A percentile compares a stretch with the other conserved stretches of the same genome.
Evolutionary conservation across 2,113 vertebrate genomes (phyloP).

Genomic region (Barbus barbus): DNA sequence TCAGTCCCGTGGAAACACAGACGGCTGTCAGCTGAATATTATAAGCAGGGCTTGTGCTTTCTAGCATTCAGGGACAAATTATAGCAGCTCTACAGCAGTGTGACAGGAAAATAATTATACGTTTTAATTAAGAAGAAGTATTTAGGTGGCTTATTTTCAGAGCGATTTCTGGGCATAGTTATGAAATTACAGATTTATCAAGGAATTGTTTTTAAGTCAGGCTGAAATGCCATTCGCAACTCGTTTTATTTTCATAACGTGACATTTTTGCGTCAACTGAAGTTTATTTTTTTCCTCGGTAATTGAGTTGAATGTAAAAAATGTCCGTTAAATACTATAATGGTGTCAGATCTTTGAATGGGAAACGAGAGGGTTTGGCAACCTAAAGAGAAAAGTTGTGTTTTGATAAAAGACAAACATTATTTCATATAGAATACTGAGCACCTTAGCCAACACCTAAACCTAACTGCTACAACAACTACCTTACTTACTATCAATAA

Average conservation of each 20-base stretch:
- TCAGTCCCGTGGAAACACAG: slow-evolving; percentile 10
- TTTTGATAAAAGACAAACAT: no score
- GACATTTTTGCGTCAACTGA: neutral
- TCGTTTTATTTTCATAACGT: neutral
- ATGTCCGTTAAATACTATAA: no score
- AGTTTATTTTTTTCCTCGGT: neutral
- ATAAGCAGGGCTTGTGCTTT: slow-evolving; percentile 6
- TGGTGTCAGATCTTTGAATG: no score
- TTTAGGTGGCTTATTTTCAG: slow-evolving; percentile 12
- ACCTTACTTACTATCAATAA: no score
- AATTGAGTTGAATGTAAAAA: no score
- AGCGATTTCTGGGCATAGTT: neutral
- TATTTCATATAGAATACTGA: neutral
- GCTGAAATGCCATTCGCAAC: neutral
- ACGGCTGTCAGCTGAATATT: neutral
- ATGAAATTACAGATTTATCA: neutral
- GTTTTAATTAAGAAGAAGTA: slow-evolving; percentile 22
- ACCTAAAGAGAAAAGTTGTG: no score
- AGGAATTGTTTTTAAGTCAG: neutral
- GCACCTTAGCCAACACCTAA: neutral
- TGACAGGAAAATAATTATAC: slow-evolving; percentile 8
- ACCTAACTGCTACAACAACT: no score
- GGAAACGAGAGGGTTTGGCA: no score
- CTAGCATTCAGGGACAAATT: slow-evolving; percentile 18
- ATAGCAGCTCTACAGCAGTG: neutral